These are phyloP conservation scores for Thamnophis sirtalis DNA, from an alignment of 2,113 vertebrate genomes.

Conservation along the genomic window DNA sequence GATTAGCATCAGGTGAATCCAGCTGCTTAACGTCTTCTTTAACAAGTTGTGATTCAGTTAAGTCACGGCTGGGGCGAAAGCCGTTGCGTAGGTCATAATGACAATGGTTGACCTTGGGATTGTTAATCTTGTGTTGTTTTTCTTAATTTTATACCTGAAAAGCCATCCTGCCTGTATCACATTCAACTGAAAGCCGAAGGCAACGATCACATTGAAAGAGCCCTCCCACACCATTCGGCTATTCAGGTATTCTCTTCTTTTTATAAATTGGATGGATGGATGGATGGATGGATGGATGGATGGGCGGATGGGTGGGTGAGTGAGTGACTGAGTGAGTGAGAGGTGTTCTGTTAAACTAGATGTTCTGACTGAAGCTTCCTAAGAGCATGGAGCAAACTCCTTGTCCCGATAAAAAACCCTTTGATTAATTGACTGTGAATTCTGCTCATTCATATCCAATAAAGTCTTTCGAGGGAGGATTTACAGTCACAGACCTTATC, in stretches of 20 bases:
- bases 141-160: conserved; percentile 45
- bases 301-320: no score
- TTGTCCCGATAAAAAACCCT: no score
- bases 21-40: not conserved
- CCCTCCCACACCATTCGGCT: conserved; percentile 85
- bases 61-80: not conserved
- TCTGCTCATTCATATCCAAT: no score
- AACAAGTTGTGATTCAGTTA: not conserved
- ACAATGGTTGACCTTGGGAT: not conserved
- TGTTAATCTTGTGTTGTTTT: not conserved
- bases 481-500: no score
- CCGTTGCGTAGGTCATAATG: fast-evolving
- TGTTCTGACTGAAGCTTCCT: no score
- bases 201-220: conserved; percentile 94
- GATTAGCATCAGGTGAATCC: not conserved
- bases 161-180: conserved; percentile 90
- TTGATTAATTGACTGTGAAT: no score
- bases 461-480: no score
- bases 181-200: conserved; percentile 92
- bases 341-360: no score
- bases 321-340: no score
- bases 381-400: no score
- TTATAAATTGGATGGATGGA: not conserved
- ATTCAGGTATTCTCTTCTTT: conserved; percentile 75
- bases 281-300: no score